Evolutionary conservation across 2,797 vertebrate genomes (phyloP).

Genomic region (Otolemur crassicaudatus): DNA sequence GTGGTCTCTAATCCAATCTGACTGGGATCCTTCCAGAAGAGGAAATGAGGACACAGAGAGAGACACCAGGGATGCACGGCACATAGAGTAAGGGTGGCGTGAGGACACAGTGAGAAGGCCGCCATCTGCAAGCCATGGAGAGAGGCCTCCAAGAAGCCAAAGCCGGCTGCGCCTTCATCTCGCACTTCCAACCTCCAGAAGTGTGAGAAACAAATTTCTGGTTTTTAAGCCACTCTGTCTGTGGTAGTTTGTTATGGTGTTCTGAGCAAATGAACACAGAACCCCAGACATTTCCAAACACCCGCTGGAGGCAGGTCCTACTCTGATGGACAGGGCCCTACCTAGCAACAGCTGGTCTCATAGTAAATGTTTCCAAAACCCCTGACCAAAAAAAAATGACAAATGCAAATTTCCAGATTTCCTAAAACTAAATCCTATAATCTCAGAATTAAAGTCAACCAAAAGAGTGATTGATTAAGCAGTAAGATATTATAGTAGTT

Average conservation of each 20-base stretch:
- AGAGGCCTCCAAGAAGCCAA: not conserved
- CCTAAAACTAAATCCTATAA: not conserved
- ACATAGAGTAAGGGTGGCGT: not conserved
- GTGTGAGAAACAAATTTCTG: not conserved
- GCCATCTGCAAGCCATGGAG: not conserved
- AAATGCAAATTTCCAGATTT: not conserved
- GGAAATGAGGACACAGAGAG: not conserved
- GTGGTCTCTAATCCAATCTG: not conserved
- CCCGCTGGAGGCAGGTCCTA: not conserved
- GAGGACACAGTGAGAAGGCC: not conserved
- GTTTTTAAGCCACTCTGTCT: not conserved
- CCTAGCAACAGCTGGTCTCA: not conserved
- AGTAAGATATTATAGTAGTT: not conserved
- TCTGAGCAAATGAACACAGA: not conserved
- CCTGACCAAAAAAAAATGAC: not conserved
- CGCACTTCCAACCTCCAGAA: not conserved
- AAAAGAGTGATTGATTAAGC: not conserved
- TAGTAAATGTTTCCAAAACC: not conserved
- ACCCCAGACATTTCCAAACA: not conserved
- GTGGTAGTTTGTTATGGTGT: not conserved
- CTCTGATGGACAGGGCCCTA: not conserved
- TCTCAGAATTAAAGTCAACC: slow-evolving; percentile 14
- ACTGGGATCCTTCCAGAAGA: not conserved
- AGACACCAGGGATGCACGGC: not conserved
- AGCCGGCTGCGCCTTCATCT: not conserved